Base-by-base conservation (phyloP, 2,113 vertebrate genomes). In the Mustela lutreola region DNA sequence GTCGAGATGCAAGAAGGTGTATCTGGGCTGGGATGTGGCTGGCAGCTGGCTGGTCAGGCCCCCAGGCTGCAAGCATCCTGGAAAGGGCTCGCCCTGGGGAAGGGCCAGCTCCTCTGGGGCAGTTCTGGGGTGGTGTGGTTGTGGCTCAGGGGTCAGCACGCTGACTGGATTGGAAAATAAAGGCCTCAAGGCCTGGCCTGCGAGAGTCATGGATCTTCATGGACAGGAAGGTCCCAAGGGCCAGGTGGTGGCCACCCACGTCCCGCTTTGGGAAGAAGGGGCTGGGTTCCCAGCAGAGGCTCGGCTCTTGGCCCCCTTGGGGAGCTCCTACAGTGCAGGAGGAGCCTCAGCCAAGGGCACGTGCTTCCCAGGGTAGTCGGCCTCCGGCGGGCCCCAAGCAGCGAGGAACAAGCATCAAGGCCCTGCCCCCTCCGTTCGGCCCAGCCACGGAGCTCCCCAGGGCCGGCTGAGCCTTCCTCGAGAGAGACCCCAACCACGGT, bases 1-100 rank as follows among this genome's bases (percentile, higher is more conserved):
- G 39, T 33, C 9, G 14, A 42, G 60, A 19, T 14, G 45, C 28
- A 42, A 53, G 76, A 48, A n/a, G 50, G 63, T 24, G 63, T 18
- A 0, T 60, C 60, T 28, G 28, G 82, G 60, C 39, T n/a, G 58
- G 56, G 31, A n/a, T 10, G 53, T 7, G 16, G 16, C 31, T 0
- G 42, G 24, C 14, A 39, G 91, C 22, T 1, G 7, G 24, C n/a
- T 5, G n/a, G 33, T 8, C 7, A 6, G 62, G 48, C 76, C 7
- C 0, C 14, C 0, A 0, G 22, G 22, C 36, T 1, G 0, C 0
- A n/a, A 60, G 76, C 53, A 4, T 39, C 4, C 76, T 45, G 15
- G 75, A 70, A n/a, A 22, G 31, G 36, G 15, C 31, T 50, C 0
- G 4, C 28, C 53, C 65, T 71, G 16, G 42, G 70, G 70, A 63